Evolutionary conservation across 2,888 invertebrate species (phyloP).

Genomic region (Drosophila neotestacea): DNA sequence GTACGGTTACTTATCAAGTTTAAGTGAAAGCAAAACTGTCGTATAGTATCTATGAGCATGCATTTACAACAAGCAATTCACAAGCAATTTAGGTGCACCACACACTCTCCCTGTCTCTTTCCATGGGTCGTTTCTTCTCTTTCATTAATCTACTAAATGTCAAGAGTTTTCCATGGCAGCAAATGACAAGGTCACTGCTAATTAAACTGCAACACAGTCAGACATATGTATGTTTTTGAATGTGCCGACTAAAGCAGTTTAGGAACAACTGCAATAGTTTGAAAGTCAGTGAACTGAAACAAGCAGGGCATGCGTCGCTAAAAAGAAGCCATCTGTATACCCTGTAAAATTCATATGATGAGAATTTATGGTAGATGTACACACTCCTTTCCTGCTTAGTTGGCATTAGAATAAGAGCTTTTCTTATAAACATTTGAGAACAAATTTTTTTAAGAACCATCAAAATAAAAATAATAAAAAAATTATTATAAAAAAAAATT

Average conservation of each 20-base stretch:
- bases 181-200: constrained; percentile 49
- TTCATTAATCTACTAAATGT: constrained; percentile 34
- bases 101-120: background rate
- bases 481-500: too few species aligned
- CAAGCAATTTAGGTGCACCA: constrained; percentile 8
- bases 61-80: constrained; percentile 8
- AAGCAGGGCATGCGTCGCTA: background rate
- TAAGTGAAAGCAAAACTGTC: constrained; percentile 2
- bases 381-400: too few species aligned
- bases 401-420: too few species aligned
- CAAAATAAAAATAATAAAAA: too few species aligned
- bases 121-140: background rate
- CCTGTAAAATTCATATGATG: background rate
- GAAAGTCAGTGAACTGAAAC: constrained; percentile 17
- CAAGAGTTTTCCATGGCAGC: constrained; percentile 42
- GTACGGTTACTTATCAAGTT: constrained; percentile 19
- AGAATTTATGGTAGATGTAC: too few species aligned
- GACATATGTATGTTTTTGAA: background rate
- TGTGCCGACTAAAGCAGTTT: constrained; percentile 21
- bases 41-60: constrained; percentile 16
- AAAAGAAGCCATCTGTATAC: constrained; percentile 8
- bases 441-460: too few species aligned
- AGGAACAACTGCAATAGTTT: constrained; percentile 25
- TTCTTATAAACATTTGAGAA: too few species aligned
- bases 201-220: constrained; percentile 34